Evolutionary conservation across 2,797 vertebrate genomes (phyloP), one percentile per base, ranked within the genome.

Genomic region (Lacerta bilineata): DNA sequence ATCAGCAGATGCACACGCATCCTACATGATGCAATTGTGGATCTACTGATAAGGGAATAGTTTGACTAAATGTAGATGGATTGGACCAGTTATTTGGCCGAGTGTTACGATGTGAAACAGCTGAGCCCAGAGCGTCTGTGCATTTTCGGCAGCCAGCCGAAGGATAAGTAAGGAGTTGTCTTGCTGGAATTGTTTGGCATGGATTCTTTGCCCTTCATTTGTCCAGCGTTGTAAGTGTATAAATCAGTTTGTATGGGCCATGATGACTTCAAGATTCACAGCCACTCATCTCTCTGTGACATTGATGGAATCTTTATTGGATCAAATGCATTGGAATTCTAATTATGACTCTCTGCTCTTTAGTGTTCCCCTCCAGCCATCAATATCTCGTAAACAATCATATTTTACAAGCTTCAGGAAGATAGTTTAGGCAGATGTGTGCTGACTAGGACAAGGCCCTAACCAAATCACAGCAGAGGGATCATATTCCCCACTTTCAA

Each of bases 311-410:
- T 92, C 82, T 88, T 91, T 94, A 80, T 90, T 90, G 86, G 80
- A 94, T 94, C 84, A 93, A 91, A 94, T 80, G 84, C 88, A 89
- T 82, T 91, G 91, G 86, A 92, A 92, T 94, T 94, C 91, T 95
- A 93, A 96, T 95, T 95, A 95, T 90, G 92, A 95, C 81, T 68
- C 66, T 91, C 88, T 90, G 90, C 91, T 95, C 92, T 91, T 93
- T 94, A 95, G 92, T 93, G 89, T 87, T 96, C 93, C 91, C 93
- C 84, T 93, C 87, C 84, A 94, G 93, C 91, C 90, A 93, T 93
- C 91, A 91, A 79, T 95, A 94, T 95, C 94, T 93, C 72, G 83
- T 80, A 88, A 88, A 91, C 91, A 94, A 85, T 93, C 91, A 85
- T 92, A 95, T 95, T 95, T 96, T 96, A 93, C 92, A 94, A 93